Base-by-base conservation (phyloP, 2,888 invertebrate genomes). In the Eupeodes luniger region DNA sequence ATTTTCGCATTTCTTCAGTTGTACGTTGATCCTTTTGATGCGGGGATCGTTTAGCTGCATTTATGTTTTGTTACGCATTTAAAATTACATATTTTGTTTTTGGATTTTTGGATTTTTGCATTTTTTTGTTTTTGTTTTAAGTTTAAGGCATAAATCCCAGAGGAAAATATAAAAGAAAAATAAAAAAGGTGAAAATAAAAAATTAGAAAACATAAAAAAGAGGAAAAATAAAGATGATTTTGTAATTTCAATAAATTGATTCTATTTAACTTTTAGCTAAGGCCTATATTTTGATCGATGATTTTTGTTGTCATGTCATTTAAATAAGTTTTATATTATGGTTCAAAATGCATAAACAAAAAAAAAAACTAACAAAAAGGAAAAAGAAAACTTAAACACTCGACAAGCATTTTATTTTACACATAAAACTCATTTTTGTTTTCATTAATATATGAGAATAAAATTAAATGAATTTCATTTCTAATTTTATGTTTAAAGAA, bases 1-100 rank as follows among this genome's bases (percentile, higher is more conserved):
- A 97, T 96, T 98, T 98, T 95, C 98, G 96, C 97, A 98, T 98
- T 96, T 98, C 98, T 96, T 98, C 98, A 95, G 96, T 97, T 95
- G 97, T 96, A 96, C 97, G 96, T 95, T 97, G 97, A 96, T 98
- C 97, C 97, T 97, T 97, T 95, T 95, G 94, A 94, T 94, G 95
- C 94, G 95, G 95, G 94, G 95, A 95, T 94, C 95, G 95, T 94
- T 95, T 95, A 94, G 95, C 94, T 91, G 94, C 93, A 93, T 92
- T 89, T 79, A 81, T 75, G 78, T 12, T 55, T 72, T 47, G 11
- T 61, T 34, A 9, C 27, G 27, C 78, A 66, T 90, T 79, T 75
- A 70, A 59, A 72, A 62, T 81, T 78, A 69, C 74, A 55, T 79
- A 89, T 79, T 89, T 85, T 81, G 44, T 83, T 79, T 83, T 66